Evolutionary conservation across 2,797 vertebrate species (phyloP).

Genomic region (Xenops minutus): DNA sequence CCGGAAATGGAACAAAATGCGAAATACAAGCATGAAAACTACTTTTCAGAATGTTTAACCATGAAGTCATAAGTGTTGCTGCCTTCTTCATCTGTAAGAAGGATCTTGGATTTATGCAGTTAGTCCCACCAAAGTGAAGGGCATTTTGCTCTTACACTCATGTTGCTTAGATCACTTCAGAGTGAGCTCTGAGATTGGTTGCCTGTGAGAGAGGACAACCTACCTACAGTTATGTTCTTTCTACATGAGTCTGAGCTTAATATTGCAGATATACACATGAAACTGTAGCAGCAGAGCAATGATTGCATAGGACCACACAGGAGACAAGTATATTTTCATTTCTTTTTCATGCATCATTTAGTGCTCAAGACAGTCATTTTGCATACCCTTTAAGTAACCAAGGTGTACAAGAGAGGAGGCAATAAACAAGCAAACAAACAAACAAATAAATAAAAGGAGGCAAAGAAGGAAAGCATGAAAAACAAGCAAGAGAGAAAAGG

Average conservation of each 20-base stretch:
- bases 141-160: neutral
- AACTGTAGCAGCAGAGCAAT: neutral
- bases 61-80: neutral
- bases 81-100: neutral
- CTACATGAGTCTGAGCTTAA: neutral
- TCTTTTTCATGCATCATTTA: conserved; percentile 42
- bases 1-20: neutral
- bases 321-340: neutral
- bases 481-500: neutral
- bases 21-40: neutral
- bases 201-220: neutral
- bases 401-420: neutral
- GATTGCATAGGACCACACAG: neutral
- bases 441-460: neutral
- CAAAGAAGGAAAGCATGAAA: neutral
- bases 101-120: neutral
- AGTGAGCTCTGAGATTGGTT: neutral
- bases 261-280: neutral
- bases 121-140: neutral
- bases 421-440: neutral
- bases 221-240: neutral
- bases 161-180: neutral
- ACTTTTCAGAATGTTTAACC: neutral
- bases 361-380: conserved; percentile 28
- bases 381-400: conserved; percentile 34